Evolutionary conservation across 2,888 invertebrate species (phyloP).

Genomic region (Zele albiditarsus): DNA sequence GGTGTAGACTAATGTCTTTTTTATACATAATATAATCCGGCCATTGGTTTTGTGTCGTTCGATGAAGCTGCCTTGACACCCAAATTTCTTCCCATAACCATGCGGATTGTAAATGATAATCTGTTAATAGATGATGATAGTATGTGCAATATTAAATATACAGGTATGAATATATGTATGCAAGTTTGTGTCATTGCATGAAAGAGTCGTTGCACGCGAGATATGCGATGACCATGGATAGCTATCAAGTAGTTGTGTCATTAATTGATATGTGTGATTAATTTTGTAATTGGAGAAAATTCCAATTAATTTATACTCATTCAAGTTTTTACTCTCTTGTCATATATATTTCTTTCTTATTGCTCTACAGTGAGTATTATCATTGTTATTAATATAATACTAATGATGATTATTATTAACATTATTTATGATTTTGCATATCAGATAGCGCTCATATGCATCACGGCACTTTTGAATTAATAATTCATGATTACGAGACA

Average conservation of each 20-base stretch:
- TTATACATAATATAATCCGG: constrained; percentile 12
- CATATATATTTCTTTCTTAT: constrained; percentile 6
- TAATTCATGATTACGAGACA: not conserved
- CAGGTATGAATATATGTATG: not conserved
- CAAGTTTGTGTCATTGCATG: not conserved
- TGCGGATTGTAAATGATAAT: constrained; percentile 29
- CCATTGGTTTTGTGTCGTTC: constrained; percentile 12
- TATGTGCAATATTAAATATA: constrained; percentile 14
- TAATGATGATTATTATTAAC: not conserved
- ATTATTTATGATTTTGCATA: constrained; percentile 9
- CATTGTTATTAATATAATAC: not conserved
- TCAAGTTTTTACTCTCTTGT: constrained; percentile 4
- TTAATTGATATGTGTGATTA: constrained; percentile 33
- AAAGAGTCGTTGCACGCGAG: constrained; percentile 25
- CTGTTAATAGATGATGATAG: constrained; percentile 9
- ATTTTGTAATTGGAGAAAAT: constrained; percentile 17
- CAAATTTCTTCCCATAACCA: constrained; percentile 38
- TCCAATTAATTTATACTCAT: constrained; percentile 9
- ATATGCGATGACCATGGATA: constrained; percentile 17
- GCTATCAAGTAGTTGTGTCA: constrained; percentile 14
- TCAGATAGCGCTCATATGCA: not conserved
- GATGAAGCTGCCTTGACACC: constrained; percentile 40
- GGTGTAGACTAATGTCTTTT: not conserved
- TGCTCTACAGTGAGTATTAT: constrained; percentile 7
- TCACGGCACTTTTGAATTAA: not conserved